These are phyloP conservation scores for Sceloporus undulatus DNA, from an alignment of 2,113 vertebrate species.

Conservation along the genomic window DNA sequence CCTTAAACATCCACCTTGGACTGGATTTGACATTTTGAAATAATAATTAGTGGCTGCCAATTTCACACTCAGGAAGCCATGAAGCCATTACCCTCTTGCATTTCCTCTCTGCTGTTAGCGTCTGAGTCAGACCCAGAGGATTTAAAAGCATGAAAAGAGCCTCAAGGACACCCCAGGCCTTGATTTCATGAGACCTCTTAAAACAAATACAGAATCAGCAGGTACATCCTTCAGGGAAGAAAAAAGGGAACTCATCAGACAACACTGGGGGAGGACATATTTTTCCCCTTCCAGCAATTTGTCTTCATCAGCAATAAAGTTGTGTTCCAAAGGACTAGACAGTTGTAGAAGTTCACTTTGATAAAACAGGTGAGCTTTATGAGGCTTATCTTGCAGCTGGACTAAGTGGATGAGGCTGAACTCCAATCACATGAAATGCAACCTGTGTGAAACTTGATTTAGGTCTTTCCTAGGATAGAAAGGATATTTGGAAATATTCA, in stretches of 20 bases:
- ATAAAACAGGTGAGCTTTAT: slow-evolving; percentile 2
- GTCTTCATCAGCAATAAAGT: slow-evolving; percentile 9
- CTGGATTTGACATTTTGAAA: background rate
- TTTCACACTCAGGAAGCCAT: background rate
- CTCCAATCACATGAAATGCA: background rate
- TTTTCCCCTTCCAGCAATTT: background rate
- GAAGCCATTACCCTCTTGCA: no score
- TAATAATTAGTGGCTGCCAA: slow-evolving; percentile 1
- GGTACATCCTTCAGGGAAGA: background rate
- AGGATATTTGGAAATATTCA: no score
- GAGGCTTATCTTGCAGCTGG: slow-evolving; percentile 10
- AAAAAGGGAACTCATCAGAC: background rate
- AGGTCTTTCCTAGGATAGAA: no score
- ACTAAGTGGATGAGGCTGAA: background rate
- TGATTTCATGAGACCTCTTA: slow-evolving; percentile 2
- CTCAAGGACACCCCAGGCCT: slow-evolving; percentile 1
- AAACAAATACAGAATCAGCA: background rate
- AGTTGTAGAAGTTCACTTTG: background rate
- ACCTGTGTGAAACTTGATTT: background rate
- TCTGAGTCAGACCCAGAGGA: background rate
- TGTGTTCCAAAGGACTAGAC: background rate
- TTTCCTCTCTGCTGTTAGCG: background rate
- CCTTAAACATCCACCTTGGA: background rate
- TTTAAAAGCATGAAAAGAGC: slow-evolving; percentile 5
- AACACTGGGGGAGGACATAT: background rate